Evolutionary conservation across 2,888 invertebrate genomes (phyloP), one percentile per base, ranked within the genome.

Genomic region (Amiota communis): DNA sequence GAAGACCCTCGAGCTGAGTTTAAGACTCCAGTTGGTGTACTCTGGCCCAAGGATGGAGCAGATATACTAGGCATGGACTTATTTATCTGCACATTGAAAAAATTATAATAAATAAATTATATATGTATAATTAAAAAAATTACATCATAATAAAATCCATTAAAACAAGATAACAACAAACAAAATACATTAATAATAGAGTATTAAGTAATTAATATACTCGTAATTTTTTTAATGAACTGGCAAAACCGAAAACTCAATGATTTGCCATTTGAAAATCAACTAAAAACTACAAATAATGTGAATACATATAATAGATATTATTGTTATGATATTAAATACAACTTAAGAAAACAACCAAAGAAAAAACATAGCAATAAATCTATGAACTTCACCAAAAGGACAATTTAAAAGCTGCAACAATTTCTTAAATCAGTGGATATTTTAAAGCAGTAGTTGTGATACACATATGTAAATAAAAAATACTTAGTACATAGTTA

Each of bases 1-100:
- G 90, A 90, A 3, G 89, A 87, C n/a, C 83, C 84, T 36, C 86
- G 83, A 10, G 87, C 85, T 47, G 87, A 87, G 23, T 81, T 83
- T 36, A 85, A 75, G 12, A 79, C 76, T 3, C 84, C 88, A 36
- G 85, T 87, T 17, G 89, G 87, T 11, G 87, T 87, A 71, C 79
- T 86, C 23, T 87, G 87, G 12, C 87, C 87, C 56, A 86, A 73
- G 9, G 84, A 79, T n/a, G 82, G 73, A 10, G 76, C 76, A 8
- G 83, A 74, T 17, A 70, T 61, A 53, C 23, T 53, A 0, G 69
- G 74, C 70, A 72, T 74, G 64, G 63, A 53, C 46, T 83, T 86
- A 71, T 72, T 81, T 8, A 74, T 68, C 83, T 87, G 72, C 11
- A 36, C 57, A 36, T 61, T 47, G 10, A 59, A 67, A 36, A 46